Evolutionary conservation across 2,888 invertebrate species (phyloP), one percentile per base, ranked within the genome.

Genomic region (Chloroclystis v-ata): DNA sequence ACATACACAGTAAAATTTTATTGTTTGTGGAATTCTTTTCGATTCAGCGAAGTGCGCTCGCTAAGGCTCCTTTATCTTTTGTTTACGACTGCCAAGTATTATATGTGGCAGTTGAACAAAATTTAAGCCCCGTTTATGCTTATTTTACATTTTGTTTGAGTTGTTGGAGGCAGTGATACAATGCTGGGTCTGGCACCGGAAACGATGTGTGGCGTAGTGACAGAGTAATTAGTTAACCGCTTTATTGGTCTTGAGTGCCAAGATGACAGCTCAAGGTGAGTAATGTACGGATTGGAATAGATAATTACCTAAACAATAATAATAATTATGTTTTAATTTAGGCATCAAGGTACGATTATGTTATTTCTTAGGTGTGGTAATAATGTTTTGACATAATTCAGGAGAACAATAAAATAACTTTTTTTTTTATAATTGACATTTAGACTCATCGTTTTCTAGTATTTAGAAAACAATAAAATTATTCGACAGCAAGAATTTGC

Each of bases 71-170:
- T 67, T 69, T 69, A 70, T 69, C 61, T 65, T 62, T 67, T 69
- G 69, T 69, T 69, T 68, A 69, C 61, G 69, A 65, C 56, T 59
- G 37, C 43, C 46, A 48, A 60, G 60, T 60, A 65, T 67, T 65
- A 69, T 65, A 64, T 63, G 65, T 67, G 64, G 66, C 65, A 65
- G 65, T 69, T 70, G 61, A 62, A 52, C 59, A 59, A 65, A 67
- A 65, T 69, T 62, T 69, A 65, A 69, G 54, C 50, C 62, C 43
- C 65, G 56, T 69, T 69, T 69, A 66, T 61, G 60, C 62, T 61
- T 64, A 69, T 56, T 67, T 70, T 66, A 59, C 61, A 67, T 70
- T 66, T 67, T 59, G 61, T 57, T 55, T 52, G 56, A 58, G 51
- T 54, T 51, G 43, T 47, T 10, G 42, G 37, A 45, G 51, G 56